Evolutionary conservation across 1,140 invertebrate genomes (phyloP).

Genomic region (Monochamus saltuarius): DNA sequence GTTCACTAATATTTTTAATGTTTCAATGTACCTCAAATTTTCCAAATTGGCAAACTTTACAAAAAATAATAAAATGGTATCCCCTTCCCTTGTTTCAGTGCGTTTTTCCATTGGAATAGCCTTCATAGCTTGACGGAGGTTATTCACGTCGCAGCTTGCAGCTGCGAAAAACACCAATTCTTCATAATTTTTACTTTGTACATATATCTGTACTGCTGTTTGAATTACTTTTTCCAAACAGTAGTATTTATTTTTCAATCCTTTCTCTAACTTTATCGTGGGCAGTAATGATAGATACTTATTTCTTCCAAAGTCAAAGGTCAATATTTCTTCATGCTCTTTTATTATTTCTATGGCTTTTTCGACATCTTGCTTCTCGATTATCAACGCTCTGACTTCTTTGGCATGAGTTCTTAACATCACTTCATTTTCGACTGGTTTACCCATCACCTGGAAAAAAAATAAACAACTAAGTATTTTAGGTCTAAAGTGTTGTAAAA

Average conservation of each 20-base stretch:
- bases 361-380: constrained; percentile 7
- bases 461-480: too few species aligned
- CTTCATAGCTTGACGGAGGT: too few species aligned
- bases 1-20: constrained; percentile 12
- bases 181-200: constrained; percentile 1
- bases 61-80: too few species aligned
- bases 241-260: constrained; percentile 5
- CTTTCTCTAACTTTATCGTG: background rate
- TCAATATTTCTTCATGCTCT: constrained; percentile 10
- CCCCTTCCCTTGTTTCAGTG: too few species aligned
- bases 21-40: background rate
- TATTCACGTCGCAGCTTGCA: constrained; percentile 6
- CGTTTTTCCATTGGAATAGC: too few species aligned
- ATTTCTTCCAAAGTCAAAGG: constrained; percentile 11
- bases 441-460: too few species aligned
- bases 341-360: constrained; percentile 8
- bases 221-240: constrained; percentile 11
- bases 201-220: constrained; percentile 10
- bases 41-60: too few species aligned
- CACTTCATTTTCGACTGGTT: too few species aligned
- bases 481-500: too few species aligned
- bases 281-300: constrained; percentile 12
- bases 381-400: too few species aligned
- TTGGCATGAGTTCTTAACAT: too few species aligned
- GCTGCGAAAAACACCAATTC: constrained; percentile 21